Evolutionary conservation across 1,140 invertebrate species (phyloP), one percentile per base, ranked within the genome.

Genomic region (Drosophila lowei): DNA sequence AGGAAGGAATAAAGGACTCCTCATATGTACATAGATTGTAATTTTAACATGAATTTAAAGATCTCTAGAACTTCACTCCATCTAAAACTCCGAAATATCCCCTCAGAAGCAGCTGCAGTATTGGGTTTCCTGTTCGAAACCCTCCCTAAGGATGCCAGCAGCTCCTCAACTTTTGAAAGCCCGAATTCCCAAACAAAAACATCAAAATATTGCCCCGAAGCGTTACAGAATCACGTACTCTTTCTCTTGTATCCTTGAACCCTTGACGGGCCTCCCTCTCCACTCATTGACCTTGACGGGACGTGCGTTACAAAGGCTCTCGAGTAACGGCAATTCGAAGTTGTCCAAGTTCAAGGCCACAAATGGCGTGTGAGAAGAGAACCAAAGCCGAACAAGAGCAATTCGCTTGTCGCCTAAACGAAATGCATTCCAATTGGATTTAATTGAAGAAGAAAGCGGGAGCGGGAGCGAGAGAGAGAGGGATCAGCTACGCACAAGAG

Each of bases 311-410:
- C 23, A 25, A 25, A 25, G 5, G 3, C 34, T 38, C 11, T 13
- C 34, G 34, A 13, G 11, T 38, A 34, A 47, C 70, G 15, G 47
- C 46, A 71, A 70, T 47, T 2, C 18, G 18, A 18, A 18, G 18
- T 18, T 59, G 65, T 54, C 30, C 67, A 71, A 71, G 67, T 71
- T 71, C 67, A 71, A 71, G 67, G 67, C 15, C 67, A 23, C 46
- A 41, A 9, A 30, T 71, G 70, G 67, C 67, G 67, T 71, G 67
- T 47, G 13, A 50, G 48, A 28, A 21, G 28, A 46, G 44, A 47
- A 34, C 28, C 16, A 21, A 67, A 16, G 9, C 9, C 3, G 15
- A 46, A 38, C 21, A 46, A 46, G 54, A 38, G 41, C 38, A 50
- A 47, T 38, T 50, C 38, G n/a, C 9, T 58, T 68, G 54, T 48